Base-by-base conservation (phyloP, 2,113 vertebrate genomes). In the Crotalus helleri region DNA sequence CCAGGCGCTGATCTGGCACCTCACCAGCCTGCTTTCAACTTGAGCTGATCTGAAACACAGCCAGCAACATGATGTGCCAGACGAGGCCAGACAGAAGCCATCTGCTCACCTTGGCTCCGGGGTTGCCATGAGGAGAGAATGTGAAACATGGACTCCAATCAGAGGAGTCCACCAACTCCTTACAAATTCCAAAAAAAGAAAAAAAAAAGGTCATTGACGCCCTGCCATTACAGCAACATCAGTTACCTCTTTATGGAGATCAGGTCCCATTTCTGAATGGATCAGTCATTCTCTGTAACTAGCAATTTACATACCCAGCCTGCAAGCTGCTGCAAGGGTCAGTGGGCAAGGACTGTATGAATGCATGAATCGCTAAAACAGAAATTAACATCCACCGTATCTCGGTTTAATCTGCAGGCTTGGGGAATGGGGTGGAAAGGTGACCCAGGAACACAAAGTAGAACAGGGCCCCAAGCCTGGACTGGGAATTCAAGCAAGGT, bases 291-390 rank as follows among this genome's bases (percentile, higher is more conserved):
- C 89, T 93, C 89, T 94, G 93, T 90, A 94, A 95, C 91, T 90
- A 85, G 93, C 10, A 39, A 93, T 95, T 96, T 94, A 93, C 96
- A 96, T 93, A 92, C 5, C 57, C 94, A 93, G 96, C 92, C 92
- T 94, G 91, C 2, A 87, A 96, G 93, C 95, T 94, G 94, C 91
- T 1, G 7, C 88, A 92, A 44, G 87, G 86, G 95, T 93, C 93
- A 93, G 58, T 2, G 93, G 94, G 74, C 86, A 94, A 13, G 0
- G 94, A 95, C 92, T 33, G 91, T 58, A 90, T 24, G 90, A 96
- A 95, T 93, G 92, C 15, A 94, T 96, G 93, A 94, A 90, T 91
- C 90, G 87, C 85, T 92, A 55, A 88, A 94, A 95, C 90, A 87
- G n/a, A 94, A 95, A 94, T 86, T 21, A 90, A 59, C 0, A 0